phyloP scores from a whole-genome alignment of 1,140 invertebrate genomes.

The Drosophila lini region DNA sequence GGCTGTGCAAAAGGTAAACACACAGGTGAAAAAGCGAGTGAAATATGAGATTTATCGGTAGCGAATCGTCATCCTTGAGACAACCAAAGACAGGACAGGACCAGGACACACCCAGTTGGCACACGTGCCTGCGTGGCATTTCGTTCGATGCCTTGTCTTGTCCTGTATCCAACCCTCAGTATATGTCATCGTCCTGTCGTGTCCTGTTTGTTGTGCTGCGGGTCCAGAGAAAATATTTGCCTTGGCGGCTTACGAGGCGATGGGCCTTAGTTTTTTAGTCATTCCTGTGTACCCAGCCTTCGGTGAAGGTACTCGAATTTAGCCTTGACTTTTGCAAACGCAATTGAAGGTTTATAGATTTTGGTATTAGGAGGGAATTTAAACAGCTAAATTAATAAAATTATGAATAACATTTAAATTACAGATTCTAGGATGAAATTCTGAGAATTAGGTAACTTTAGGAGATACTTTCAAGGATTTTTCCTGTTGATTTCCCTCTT shows the following conservation, averaged over 20 bases:
- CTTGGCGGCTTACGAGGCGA: slow-evolving; percentile 20
- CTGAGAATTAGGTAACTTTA: accelerated
- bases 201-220: slow-evolving; percentile 29
- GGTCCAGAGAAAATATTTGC: slow-evolving; percentile 48
- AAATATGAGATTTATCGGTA: slow-evolving; percentile 74
- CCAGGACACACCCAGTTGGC: slow-evolving; percentile 43
- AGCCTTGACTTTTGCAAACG: slow-evolving; percentile 4
- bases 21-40: slow-evolving; percentile 37
- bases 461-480: neutral
- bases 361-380: no score
- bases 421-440: no score
- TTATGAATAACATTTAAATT: no score
- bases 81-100: neutral
- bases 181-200: slow-evolving; percentile 2
- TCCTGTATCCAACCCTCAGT: neutral
- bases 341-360: slow-evolving; percentile 1
- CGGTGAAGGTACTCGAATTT: neutral
- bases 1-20: slow-evolving; percentile 5
- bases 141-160: slow-evolving; percentile 1
- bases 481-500: neutral
- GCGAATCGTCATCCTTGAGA: slow-evolving; percentile 34
- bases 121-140: slow-evolving; percentile 9
- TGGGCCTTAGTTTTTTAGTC: slow-evolving; percentile 14
- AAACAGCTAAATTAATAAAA: no score
- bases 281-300: slow-evolving; percentile 1